phyloP scores from a whole-genome alignment of 1,140 invertebrate species.

The Heliconius hewitsoni region DNA sequence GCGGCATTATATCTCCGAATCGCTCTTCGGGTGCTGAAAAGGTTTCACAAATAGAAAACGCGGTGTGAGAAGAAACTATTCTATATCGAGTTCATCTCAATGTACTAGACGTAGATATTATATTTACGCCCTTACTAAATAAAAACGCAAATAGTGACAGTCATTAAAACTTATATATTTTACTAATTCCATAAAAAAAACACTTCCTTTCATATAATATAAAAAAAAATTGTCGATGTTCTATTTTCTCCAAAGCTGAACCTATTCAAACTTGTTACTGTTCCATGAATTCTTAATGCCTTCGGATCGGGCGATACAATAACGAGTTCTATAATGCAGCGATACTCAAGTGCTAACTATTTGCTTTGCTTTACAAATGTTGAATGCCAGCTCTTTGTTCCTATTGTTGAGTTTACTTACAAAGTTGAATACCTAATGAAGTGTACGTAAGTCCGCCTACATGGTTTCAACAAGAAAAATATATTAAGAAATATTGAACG shows the following conservation, averaged over 20 bases:
- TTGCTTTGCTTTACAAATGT: slow-evolving; percentile 27
- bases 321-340: slow-evolving; percentile 31
- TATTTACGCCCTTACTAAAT: too few species aligned
- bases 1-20: slow-evolving; percentile 25
- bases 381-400: slow-evolving; percentile 20
- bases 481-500: neutral
- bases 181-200: too few species aligned
- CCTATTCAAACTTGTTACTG: slow-evolving; percentile 32
- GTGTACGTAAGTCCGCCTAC: neutral
- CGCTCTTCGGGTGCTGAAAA: slow-evolving; percentile 26
- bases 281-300: slow-evolving; percentile 26
- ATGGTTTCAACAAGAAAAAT: neutral
- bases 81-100: neutral
- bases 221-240: neutral
- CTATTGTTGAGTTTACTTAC: slow-evolving; percentile 21
- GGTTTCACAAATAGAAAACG: slow-evolving; percentile 28
- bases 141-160: too few species aligned
- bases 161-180: too few species aligned
- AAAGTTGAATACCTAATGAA: slow-evolving; percentile 15
- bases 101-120: neutral
- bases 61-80: slow-evolving; percentile 11
- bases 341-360: slow-evolving; percentile 28
- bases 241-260: slow-evolving; percentile 31
- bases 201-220: neutral
- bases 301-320: slow-evolving; percentile 26